A percentile compares a stretch with the other conserved stretches of the same genome.
phyloP scores from a whole-genome alignment of 2,888 invertebrate species.

The Ecdyonurus torrentis region DNA sequence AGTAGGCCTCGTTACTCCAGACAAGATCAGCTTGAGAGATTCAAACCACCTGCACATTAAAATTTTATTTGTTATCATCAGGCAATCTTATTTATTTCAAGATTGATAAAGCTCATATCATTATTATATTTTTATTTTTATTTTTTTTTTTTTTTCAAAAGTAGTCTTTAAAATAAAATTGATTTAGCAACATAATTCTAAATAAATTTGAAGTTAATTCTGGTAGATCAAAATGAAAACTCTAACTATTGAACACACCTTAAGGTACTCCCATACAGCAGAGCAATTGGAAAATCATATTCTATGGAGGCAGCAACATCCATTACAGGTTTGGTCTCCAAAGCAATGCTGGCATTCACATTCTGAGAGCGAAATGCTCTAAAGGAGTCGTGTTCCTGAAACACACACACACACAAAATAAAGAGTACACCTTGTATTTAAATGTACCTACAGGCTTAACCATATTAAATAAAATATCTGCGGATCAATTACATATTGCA shows the following conservation, averaged over 20 bases:
- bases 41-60: slow-evolving; percentile 83
- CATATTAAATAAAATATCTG: too few relatives aligned
- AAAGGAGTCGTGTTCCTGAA: slow-evolving; percentile 81
- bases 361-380: slow-evolving; percentile 84
- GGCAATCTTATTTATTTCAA: too few relatives aligned
- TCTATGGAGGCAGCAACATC: slow-evolving; percentile 23
- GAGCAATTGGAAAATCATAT: slow-evolving; percentile 48
- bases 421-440: not conserved
- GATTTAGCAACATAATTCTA: not conserved
- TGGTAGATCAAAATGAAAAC: too few relatives aligned
- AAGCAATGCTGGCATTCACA: slow-evolving; percentile 55
- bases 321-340: slow-evolving; percentile 50
- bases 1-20: slow-evolving; percentile 82
- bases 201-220: too few relatives aligned
- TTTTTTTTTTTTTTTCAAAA: not conserved
- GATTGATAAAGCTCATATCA: not conserved
- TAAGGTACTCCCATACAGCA: slow-evolving; percentile 84
- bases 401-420: slow-evolving; percentile 9
- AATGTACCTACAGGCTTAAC: too few relatives aligned
- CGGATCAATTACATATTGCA: too few relatives aligned
- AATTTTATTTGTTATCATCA: too few relatives aligned
- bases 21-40: slow-evolving; percentile 80
- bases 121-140: not conserved
- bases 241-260: too few relatives aligned
- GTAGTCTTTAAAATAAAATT: slow-evolving; percentile 2